Evolutionary conservation across 1,140 invertebrate species (phyloP).

Genomic region (Cydia splendana): DNA sequence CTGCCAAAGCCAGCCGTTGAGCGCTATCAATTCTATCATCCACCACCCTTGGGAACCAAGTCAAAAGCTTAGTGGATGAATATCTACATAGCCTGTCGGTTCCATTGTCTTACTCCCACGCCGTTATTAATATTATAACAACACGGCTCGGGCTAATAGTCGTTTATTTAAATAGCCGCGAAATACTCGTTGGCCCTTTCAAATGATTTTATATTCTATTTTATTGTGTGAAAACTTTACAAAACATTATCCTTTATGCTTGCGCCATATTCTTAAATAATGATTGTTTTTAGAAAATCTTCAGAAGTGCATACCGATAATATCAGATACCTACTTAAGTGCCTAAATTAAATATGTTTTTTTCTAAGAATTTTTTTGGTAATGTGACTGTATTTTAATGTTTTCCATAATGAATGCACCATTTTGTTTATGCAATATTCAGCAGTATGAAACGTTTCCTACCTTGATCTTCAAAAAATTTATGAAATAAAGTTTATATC

Average conservation of each 20-base stretch:
- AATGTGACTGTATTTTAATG: no score
- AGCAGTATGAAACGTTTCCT: no score
- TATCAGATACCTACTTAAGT: no score
- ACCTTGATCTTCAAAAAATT: no score
- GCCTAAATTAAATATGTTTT: no score
- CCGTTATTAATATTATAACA: constrained; percentile 31
- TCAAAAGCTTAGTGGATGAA: constrained; percentile 25
- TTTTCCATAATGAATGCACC: no score
- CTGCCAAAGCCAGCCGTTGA: background rate
- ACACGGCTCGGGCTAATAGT: constrained; percentile 2
- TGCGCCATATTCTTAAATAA: no score
- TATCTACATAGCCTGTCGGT: background rate
- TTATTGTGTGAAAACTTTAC: background rate
- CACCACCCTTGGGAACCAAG: constrained; percentile 10
- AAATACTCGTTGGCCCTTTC: background rate
- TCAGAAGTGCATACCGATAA: no score
- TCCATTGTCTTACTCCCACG: constrained; percentile 18
- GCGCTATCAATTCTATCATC: constrained; percentile 18
- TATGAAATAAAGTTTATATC: background rate
- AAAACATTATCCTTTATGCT: background rate
- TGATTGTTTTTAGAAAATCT: no score
- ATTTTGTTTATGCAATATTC: no score
- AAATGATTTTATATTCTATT: background rate
- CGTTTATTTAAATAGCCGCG: background rate
- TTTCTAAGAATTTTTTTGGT: no score